Conservation (phyloP, 2,113 vertebrate genomes). For the Cettia cetti region DNA sequence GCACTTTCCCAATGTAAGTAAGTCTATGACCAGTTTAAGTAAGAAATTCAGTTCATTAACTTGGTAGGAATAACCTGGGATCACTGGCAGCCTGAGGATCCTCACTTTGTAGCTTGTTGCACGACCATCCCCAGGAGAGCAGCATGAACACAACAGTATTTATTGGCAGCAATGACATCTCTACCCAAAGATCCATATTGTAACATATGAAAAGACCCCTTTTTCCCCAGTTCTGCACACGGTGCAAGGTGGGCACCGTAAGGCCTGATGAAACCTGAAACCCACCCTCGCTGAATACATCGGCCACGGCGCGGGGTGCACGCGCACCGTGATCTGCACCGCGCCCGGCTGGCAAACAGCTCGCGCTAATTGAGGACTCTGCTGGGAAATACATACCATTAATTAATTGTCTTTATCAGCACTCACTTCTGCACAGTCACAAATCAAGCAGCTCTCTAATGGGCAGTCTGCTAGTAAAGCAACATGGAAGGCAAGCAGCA, state of each 20-base stretch:
- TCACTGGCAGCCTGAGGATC: not conserved
- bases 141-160: fast-evolving
- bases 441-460: not conserved
- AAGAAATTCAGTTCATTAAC: not conserved
- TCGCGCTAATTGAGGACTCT: not conserved
- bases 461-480: not conserved
- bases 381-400: conserved; percentile 21
- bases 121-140: not conserved
- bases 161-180: not conserved
- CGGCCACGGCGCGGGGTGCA: fast-evolving
- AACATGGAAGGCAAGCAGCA: not conserved
- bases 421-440: not conserved
- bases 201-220: not conserved
- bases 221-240: not conserved
- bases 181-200: not conserved
- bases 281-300: fast-evolving
- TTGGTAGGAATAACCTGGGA: not conserved
- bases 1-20: not conserved
- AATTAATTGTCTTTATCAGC: conserved; percentile 12
- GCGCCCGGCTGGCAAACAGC: not conserved
- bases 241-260: not conserved
- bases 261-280: not conserved
- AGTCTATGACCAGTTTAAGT: not conserved
- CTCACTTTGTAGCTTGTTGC: not conserved
- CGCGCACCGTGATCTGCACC: fast-evolving